These are phyloP conservation scores for Dipodomys merriami DNA, from an alignment of 2,113 vertebrate species.

Conservation along the genomic window DNA sequence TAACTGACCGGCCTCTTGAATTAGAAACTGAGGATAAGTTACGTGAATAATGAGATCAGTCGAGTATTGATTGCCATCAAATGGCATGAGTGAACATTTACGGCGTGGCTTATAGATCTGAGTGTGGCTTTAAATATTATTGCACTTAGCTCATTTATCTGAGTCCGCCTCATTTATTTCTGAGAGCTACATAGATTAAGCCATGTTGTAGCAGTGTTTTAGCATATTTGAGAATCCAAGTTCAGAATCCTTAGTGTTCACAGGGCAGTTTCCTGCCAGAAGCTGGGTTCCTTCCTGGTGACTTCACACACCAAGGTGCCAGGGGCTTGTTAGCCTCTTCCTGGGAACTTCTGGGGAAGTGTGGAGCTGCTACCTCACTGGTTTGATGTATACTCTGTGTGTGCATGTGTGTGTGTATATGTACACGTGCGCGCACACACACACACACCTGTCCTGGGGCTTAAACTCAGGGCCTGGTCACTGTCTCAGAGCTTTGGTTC, in stretches of 20 bases:
- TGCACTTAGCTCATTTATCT: neutral
- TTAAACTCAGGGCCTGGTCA: too few relatives aligned
- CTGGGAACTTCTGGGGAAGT: neutral
- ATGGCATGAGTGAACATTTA: neutral
- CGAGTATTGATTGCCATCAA: neutral
- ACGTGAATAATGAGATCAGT: neutral
- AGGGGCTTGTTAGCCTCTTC: neutral
- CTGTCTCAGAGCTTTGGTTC: too few relatives aligned
- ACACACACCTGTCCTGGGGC: too few relatives aligned
- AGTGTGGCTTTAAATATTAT: neutral
- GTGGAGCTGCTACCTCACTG: neutral
- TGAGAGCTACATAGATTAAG: neutral
- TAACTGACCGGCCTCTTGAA: neutral
- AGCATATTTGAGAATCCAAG: neutral
- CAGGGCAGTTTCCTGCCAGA: rapidly evolving
- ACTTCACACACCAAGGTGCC: neutral
- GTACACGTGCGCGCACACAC: rapidly evolving
- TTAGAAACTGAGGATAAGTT: neutral
- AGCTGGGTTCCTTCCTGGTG: neutral
- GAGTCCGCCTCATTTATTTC: neutral
- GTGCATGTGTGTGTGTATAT: too few relatives aligned
- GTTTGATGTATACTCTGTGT: too few relatives aligned
- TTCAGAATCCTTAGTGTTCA: neutral
- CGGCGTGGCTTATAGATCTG: neutral
- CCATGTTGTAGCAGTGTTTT: neutral